Evolutionary conservation across 2,113 vertebrate genomes (phyloP), one percentile per base, ranked within the genome.

Genomic region (Accipiter cooperii): DNA sequence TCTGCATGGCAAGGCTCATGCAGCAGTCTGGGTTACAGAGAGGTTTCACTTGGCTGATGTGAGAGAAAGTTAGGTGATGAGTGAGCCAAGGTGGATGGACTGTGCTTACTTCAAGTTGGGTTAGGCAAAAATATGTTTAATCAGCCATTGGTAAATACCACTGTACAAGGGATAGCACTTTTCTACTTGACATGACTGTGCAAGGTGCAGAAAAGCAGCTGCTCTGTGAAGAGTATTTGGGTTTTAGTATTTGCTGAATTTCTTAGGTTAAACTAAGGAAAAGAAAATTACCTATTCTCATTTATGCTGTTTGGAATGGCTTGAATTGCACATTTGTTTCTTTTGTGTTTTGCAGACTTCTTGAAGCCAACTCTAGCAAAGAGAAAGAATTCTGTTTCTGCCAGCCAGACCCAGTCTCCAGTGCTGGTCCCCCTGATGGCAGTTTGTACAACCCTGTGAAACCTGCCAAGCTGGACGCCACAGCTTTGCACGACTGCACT

Each of bases 401-500:
- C 96, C 97, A 78, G 33, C 86, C 96, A 89, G 91, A 94, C 86
- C 96, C 93, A 63, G 85, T 96, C 96, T 97, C 96, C 83, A 89
- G 93, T 85, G 90, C 97, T 94, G 97, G 98, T 96, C 55, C 97
- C 97, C 90, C 97, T 95, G 95, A 99, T 99, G 99, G 99, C 99
- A 98, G 95, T 97, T 97, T 97, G 98, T 93, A 98, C 97, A 92
- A 97, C 96, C 95, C 98, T 60, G 97, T 99, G 98, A 99, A 99
- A 98, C 98, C 98, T 97, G 99, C 98, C 99, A 99, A 99, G 98
- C 99, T 99, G 99, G 99, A 99, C 99, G 95, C 98, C 99, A 97
- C 98, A 97, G 98, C 97, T 98, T 98, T 97, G 98, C 98, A 97
- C 97, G 97, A 98, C 98, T 97, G 97, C 97, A 97, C 98, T 98